A percentile compares a stretch with the other conserved stretches of the same genome.
These are phyloP conservation scores for Sylvilagus bachmani DNA, from an alignment of 2,113 vertebrate genomes.

Conservation along the genomic window DNA sequence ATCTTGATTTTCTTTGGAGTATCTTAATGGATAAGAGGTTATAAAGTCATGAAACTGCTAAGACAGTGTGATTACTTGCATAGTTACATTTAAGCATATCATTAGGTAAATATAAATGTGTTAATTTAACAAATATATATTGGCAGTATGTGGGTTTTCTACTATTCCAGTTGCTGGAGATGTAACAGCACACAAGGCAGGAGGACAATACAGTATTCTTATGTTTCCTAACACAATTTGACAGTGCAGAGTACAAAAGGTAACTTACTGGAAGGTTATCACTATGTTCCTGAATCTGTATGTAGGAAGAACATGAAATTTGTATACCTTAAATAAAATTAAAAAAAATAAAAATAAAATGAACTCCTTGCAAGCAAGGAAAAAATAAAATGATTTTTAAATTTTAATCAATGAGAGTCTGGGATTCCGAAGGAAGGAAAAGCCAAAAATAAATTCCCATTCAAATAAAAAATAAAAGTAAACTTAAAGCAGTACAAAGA, in stretches of 20 bases:
- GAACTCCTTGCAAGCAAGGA: too few relatives aligned
- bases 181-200: not conserved
- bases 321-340: too few relatives aligned
- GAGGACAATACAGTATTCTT: not conserved
- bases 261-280: not conserved
- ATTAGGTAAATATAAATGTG: not conserved
- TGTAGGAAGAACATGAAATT: too few relatives aligned
- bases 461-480: not conserved
- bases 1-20: not conserved
- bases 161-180: not conserved
- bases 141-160: too few relatives aligned
- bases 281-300: too few relatives aligned
- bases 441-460: not conserved
- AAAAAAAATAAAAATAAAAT: too few relatives aligned
- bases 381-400: not conserved
- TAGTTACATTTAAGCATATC: not conserved
- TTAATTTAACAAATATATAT: not conserved
- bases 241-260: not conserved
- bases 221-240: not conserved
- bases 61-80: not conserved
- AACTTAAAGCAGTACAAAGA: not conserved
- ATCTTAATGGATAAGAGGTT: not conserved
- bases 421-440: not conserved
- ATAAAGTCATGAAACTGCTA: not conserved
- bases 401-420: conserved; percentile 23